Evolutionary conservation across 2,113 vertebrate genomes (phyloP).

Genomic region (Xiphorhynchus elegans): DNA sequence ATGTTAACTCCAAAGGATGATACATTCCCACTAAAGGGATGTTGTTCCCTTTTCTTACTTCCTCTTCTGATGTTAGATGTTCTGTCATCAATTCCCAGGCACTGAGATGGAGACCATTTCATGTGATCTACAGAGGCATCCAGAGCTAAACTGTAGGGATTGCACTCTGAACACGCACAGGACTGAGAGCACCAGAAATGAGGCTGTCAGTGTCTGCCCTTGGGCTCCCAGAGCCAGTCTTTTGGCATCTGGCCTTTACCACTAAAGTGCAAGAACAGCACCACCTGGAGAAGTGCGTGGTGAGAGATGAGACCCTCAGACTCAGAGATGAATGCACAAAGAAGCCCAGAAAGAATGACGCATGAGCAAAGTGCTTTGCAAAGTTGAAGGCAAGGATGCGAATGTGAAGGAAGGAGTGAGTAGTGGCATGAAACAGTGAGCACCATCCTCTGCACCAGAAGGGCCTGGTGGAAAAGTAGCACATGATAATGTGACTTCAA

Average conservation of each 20-base stretch:
- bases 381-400: conserved; percentile 6
- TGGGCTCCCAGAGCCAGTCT: not conserved
- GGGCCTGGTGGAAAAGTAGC: not conserved
- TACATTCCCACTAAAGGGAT: not conserved
- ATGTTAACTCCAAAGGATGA: not conserved
- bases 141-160: not conserved
- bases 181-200: not conserved
- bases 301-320: not conserved
- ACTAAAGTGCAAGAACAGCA: not conserved
- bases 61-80: not conserved
- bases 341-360: not conserved
- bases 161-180: not conserved
- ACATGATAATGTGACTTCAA: not conserved
- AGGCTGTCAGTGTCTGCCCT: not conserved
- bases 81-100: not conserved
- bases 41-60: not conserved
- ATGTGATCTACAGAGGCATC: not conserved
- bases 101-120: not conserved
- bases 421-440: not conserved
- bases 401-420: conserved; percentile 14
- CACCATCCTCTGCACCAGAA: not conserved
- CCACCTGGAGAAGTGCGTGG: not conserved
- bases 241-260: not conserved
- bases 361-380: not conserved
- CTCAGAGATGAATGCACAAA: not conserved